A percentile compares a stretch with the other conserved stretches of the same genome.
Evolutionary conservation across 1,140 invertebrate species (phyloP).

Genomic region (Heliconius himera): DNA sequence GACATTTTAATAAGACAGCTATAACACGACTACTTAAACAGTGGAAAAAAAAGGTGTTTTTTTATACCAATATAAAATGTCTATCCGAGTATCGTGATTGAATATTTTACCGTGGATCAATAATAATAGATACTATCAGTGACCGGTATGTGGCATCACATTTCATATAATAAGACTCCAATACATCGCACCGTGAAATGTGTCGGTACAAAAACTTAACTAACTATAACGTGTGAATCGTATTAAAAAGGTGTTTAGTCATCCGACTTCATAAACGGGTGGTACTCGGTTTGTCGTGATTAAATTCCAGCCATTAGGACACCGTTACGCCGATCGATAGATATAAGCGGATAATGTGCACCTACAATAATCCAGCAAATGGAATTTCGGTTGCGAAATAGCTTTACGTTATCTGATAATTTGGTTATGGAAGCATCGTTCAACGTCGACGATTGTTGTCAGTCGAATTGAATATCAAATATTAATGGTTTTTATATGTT

Average conservation of each 20-base stretch:
- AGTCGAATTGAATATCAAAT: neutral
- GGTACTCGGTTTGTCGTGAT: conserved; percentile 80
- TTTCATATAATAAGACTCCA: conserved; percentile 81
- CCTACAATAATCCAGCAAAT: conserved; percentile 72
- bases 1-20: conserved; percentile 40
- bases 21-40: conserved; percentile 40
- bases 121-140: conserved; percentile 79
- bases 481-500: no score
- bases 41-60: conserved; percentile 57
- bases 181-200: conserved; percentile 81
- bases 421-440: conserved; percentile 36
- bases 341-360: conserved; percentile 67
- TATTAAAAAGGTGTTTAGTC: conserved; percentile 81
- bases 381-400: conserved; percentile 68
- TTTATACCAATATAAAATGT: conserved; percentile 55
- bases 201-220: conserved; percentile 80
- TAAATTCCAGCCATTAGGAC: conserved; percentile 79
- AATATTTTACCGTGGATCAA: conserved; percentile 80
- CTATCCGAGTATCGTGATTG: conserved; percentile 68
- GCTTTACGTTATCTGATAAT: conserved; percentile 59
- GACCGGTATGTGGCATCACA: conserved; percentile 77
- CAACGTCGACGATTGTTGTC: conserved; percentile 10
- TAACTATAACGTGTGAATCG: conserved; percentile 82
- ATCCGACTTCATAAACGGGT: conserved; percentile 80
- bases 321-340: conserved; percentile 71